Conservation (phyloP, 2,888 invertebrate species). For the Parapristionchus giblindavisi region DNA sequence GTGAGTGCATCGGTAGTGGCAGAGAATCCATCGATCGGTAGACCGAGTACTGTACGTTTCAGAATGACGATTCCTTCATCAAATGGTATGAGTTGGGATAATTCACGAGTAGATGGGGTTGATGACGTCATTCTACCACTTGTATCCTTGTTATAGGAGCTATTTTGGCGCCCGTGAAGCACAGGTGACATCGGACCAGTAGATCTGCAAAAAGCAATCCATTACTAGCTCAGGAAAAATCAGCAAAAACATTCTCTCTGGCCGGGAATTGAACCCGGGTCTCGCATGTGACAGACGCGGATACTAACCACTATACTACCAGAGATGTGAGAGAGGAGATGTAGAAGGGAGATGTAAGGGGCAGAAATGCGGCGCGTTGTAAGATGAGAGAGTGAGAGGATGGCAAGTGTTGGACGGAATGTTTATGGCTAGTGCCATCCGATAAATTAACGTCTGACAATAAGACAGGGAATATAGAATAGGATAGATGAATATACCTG, state of each 20-base stretch:
- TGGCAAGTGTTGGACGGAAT: too few species aligned
- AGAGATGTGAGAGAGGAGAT: conserved; percentile 23
- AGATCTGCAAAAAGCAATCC: conserved; percentile 21
- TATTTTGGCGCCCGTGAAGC: not conserved
- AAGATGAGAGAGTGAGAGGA: too few species aligned
- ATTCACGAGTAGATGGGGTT: not conserved
- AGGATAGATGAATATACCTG: too few species aligned
- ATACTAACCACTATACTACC: conserved; percentile 56
- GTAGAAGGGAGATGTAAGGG: too few species aligned
- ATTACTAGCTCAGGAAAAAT: not conserved
- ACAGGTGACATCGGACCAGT: conserved; percentile 11
- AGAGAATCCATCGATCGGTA: conserved; percentile 34
- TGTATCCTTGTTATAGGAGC: conserved; percentile 4
- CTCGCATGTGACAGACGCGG: conserved; percentile 55
- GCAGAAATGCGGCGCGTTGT: too few species aligned
- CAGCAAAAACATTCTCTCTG: conserved; percentile 43
- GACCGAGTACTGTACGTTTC: not conserved
- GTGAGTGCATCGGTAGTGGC: conserved; percentile 6
- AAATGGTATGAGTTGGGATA: conserved; percentile 1
- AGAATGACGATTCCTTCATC: conserved; percentile 30
- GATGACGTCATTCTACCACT: not conserved
- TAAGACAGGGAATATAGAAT: too few species aligned
- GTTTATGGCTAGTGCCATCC: too few species aligned
- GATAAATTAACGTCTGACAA: too few species aligned
- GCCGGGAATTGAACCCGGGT: conserved; percentile 55